A percentile compares a stretch with the other conserved stretches of the same genome.
These are phyloP conservation scores for Hydrozoanthus tunicans DNA, from an alignment of 64 coral and sea anemone species.

Conservation along the genomic window DNA sequence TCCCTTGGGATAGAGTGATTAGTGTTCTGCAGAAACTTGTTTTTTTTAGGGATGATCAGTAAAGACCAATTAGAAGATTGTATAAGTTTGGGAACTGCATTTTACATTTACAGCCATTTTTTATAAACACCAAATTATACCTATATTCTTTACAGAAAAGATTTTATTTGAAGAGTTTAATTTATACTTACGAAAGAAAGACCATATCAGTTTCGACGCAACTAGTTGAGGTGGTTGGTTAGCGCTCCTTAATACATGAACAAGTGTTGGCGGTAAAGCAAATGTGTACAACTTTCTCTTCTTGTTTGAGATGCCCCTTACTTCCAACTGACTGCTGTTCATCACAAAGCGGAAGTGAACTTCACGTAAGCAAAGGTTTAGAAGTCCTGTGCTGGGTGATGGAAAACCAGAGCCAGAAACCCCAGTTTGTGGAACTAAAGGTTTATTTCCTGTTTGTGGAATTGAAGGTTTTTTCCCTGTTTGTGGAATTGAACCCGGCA, in stretches of 20 bases:
- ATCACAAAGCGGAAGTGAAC: constrained; percentile 13
- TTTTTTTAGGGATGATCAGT: no score
- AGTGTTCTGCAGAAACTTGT: no score
- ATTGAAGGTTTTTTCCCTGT: background rate
- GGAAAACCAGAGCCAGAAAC: background rate
- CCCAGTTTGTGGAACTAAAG: background rate
- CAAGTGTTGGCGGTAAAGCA: background rate
- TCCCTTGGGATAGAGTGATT: no score
- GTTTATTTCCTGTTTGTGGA: background rate
- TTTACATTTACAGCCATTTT: no score
- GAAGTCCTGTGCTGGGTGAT: background rate
- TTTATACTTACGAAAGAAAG: constrained; percentile 3
- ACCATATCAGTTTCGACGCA: background rate
- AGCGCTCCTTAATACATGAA: background rate
- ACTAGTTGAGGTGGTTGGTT: background rate
- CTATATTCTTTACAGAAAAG: background rate
- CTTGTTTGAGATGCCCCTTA: constrained; percentile 6
- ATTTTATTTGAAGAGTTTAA: background rate
- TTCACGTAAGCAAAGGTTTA: constrained; percentile 6
- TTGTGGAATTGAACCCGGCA: background rate
- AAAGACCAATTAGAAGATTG: no score
- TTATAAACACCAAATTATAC: no score
- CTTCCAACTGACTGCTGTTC: constrained; percentile 11
- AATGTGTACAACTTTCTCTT: background rate
- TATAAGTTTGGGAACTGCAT: no score